A percentile compares a stretch with the other conserved stretches of the same genome.
phyloP scores from a whole-genome alignment of 1,140 invertebrate species.

The Lordiphosa collinella region DNA sequence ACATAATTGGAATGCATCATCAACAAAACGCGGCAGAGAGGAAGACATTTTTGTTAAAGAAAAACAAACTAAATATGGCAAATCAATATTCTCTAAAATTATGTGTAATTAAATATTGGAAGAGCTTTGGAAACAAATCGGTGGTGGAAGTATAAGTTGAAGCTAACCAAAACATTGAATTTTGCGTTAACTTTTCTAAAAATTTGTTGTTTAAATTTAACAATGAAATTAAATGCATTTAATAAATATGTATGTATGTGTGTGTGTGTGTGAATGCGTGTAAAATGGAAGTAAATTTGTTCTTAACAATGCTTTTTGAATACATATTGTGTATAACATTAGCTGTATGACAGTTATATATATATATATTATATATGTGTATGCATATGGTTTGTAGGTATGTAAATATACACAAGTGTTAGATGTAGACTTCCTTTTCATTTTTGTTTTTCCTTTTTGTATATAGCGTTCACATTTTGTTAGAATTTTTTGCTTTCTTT shows the following conservation, averaged over 20 bases:
- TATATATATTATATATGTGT: constrained; percentile 34
- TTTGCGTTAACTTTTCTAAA: constrained; percentile 55
- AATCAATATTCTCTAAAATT: constrained; percentile 43
- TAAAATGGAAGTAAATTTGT: constrained; percentile 76
- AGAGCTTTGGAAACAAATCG: constrained; percentile 76
- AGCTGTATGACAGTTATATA: constrained; percentile 71
- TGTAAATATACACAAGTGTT: constrained; percentile 13
- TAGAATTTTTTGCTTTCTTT: constrained; percentile 33
- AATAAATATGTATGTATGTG: constrained; percentile 56
- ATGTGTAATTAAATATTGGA: constrained; percentile 54
- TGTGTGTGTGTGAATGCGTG: constrained; percentile 19
- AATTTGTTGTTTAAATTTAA: constrained; percentile 53
- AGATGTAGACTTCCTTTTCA: constrained; percentile 15
- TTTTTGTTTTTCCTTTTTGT: constrained; percentile 23
- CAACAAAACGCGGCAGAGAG: constrained; percentile 57
- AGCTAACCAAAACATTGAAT: constrained; percentile 55
- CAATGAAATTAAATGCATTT: constrained; percentile 74
- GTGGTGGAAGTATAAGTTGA: constrained; percentile 63
- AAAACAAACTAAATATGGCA: constrained; percentile 59
- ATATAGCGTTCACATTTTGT: constrained; percentile 43
- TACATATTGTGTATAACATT: constrained; percentile 60
- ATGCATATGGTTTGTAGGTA: constrained; percentile 15
- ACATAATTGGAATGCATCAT: constrained; percentile 67
- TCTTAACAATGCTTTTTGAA: constrained; percentile 68
- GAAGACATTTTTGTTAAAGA: constrained; percentile 60